phyloP scores from a whole-genome alignment of 2,113 vertebrate species.

The Platycercus adscitus region DNA sequence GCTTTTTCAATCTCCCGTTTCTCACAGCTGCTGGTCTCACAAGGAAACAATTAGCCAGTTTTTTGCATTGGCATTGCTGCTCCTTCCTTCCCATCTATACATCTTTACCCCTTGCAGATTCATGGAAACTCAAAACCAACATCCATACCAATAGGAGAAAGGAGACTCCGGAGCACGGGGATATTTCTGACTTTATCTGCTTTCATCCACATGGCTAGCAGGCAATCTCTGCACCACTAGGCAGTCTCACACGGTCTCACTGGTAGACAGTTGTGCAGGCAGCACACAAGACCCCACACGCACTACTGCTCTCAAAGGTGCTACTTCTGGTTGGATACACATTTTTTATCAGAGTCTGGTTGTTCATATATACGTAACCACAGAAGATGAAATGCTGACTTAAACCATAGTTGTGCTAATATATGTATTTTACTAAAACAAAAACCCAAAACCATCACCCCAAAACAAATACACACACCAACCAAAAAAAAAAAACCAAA shows the following conservation, averaged over 20 bases:
- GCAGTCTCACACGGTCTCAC: accelerated
- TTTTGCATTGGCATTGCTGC: not conserved
- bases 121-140: not conserved
- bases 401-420: not conserved
- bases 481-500: not conserved
- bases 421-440: not conserved
- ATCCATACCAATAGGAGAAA: not conserved
- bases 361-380: not conserved
- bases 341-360: not conserved
- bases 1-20: not conserved
- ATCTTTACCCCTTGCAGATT: not conserved
- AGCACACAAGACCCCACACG: not conserved
- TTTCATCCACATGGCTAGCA: not conserved
- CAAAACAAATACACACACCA: not conserved
- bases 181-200: not conserved
- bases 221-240: not conserved
- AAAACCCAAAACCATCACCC: not conserved
- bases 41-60: not conserved
- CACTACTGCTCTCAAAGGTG: not conserved
- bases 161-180: not conserved
- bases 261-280: not conserved
- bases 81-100: not conserved
- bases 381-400: not conserved
- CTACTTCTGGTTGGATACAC: not conserved
- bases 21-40: not conserved